Percentiles rank a stretch among this genome's conserved stretches.
Conservation (phyloP, 2,113 vertebrate genomes). For the Bubo blakistoni region DNA sequence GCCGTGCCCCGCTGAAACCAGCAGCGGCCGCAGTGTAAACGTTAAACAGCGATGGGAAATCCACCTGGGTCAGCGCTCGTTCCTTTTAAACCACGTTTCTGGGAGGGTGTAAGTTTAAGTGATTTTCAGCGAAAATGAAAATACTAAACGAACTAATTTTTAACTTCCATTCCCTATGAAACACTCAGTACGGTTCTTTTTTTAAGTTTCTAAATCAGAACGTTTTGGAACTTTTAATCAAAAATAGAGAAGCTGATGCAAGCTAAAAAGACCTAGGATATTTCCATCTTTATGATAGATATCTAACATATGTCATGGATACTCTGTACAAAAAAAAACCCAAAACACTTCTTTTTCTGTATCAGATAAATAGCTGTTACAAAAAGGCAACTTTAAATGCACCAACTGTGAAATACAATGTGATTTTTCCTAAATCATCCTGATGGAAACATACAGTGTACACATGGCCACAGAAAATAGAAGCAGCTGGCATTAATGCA, state of each 20-base stretch:
- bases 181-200: no score
- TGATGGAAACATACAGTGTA: neutral
- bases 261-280: neutral
- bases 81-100: rapidly evolving
- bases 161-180: neutral
- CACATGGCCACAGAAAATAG: neutral
- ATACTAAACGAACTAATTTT: no score
- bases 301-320: neutral
- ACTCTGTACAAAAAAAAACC: neutral
- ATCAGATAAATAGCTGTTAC: neutral
- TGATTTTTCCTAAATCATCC: neutral
- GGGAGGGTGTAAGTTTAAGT: neutral
- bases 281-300: neutral
- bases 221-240: neutral
- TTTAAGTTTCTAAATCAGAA: neutral
- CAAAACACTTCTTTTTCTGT: neutral
- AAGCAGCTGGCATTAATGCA: neutral
- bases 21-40: neutral
- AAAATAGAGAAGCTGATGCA: neutral
- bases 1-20: rapidly evolving
- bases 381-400: neutral
- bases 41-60: rapidly evolving
- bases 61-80: rapidly evolving
- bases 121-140: neutral
- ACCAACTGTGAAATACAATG: neutral